Percentiles rank a stretch among this genome's conserved stretches.
Evolutionary conservation across 1,140 invertebrate genomes (phyloP).

Genomic region (Drosophila nannoptera): DNA sequence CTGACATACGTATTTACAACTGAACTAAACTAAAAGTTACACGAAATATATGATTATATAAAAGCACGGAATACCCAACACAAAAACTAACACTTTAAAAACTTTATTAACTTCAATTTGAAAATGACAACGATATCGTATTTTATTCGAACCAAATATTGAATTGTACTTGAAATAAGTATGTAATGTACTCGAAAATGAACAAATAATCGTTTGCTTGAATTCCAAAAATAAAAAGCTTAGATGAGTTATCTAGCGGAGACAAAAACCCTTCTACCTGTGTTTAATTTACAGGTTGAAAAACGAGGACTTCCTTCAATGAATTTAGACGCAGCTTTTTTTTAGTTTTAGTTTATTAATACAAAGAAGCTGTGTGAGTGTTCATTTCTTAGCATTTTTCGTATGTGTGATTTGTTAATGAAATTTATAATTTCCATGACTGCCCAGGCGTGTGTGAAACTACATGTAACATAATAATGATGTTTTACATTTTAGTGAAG

Average conservation of each 20-base stretch:
- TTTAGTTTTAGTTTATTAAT: slow-evolving; percentile 73
- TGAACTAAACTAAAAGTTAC: slow-evolving; percentile 29
- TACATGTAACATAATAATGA: slow-evolving; percentile 50
- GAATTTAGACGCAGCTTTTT: slow-evolving; percentile 23
- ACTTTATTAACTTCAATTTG: slow-evolving; percentile 49
- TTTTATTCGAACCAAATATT: slow-evolving; percentile 73
- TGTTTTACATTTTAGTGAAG: slow-evolving; percentile 43
- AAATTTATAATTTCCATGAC: slow-evolving; percentile 69
- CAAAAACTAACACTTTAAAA: slow-evolving; percentile 44
- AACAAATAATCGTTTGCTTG: slow-evolving; percentile 78
- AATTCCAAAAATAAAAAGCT: slow-evolving; percentile 75
- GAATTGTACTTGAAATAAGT: slow-evolving; percentile 73
- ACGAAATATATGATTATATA: slow-evolving; percentile 30
- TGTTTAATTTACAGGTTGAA: slow-evolving; percentile 22
- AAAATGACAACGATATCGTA: slow-evolving; percentile 68
- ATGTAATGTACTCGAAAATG: slow-evolving; percentile 69
- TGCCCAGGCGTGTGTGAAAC: slow-evolving; percentile 52
- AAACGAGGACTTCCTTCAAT: neutral
- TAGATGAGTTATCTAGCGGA: slow-evolving; percentile 78
- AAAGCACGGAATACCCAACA: slow-evolving; percentile 34
- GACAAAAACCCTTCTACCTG: slow-evolving; percentile 46
- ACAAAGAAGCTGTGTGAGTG: slow-evolving; percentile 63
- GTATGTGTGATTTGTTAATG: slow-evolving; percentile 58
- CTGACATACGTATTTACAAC: slow-evolving; percentile 38
- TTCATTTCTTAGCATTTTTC: slow-evolving; percentile 1